Evolutionary conservation across 2,113 vertebrate genomes (phyloP), one percentile per base, ranked within the genome.

Genomic region (Argyrosomus japonicus): DNA sequence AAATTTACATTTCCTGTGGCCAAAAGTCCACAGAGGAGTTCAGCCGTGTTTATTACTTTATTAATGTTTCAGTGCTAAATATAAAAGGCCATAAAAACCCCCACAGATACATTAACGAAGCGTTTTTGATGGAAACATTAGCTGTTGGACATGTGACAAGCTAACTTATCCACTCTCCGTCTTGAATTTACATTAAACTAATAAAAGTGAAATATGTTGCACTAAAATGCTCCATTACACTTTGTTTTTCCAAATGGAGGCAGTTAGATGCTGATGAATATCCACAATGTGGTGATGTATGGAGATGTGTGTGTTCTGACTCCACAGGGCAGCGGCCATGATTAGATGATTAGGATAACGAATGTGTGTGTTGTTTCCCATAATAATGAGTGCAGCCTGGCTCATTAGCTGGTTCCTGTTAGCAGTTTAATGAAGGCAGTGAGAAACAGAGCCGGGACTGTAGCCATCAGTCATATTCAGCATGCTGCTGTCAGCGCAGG

Each of bases 391-490:
- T 51, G 80, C 69, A 27, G 77, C 79, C 88, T 3, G 84, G 81
- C 87, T 90, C 87, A 88, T 91, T 93, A 91, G 87, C 84, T 21
- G 25, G 19, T 86, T 80, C 77, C 79, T 88, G 80, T 93, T 91
- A 85, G 86, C 80, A 4, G 78, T 77, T 48, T 86, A 87, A 90
- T 91, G 90, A 88, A 91, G 65, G 63, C 76, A 15, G 47, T 25
- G 82, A 85, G 65, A 84, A 77, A 65, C 85, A 36, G 64, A 87
- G 80, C 68, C 58, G 19, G 54, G 3, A 1, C 54, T 23, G 68
- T 64, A 43, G 75, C 73, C 53, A 83, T 90, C 86, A 77, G 53
- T 91, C 86, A 90, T 79, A n/a, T 72, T 57, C 65, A 77, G 21
- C 1, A 63, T 36, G 69, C 80, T 23, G 54, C 79, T 69, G 69